Conservation (phyloP, 2,113 vertebrate genomes). For the Zootoca vivipara region DNA sequence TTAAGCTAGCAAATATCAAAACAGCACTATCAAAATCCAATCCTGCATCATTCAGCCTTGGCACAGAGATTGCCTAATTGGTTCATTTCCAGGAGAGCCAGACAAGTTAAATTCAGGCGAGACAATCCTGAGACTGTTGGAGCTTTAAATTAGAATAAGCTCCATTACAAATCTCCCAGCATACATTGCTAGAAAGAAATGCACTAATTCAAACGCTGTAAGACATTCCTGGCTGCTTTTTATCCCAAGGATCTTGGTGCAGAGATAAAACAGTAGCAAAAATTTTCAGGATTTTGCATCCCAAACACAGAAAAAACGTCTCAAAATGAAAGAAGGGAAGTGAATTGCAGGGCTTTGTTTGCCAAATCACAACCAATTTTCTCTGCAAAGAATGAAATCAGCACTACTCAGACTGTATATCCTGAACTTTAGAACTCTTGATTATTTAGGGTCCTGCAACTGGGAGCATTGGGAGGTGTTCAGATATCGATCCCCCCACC, state of each 20-base stretch:
- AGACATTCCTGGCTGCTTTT: constrained; percentile 20
- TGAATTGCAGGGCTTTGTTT: neutral
- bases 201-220: constrained; percentile 4
- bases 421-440: neutral
- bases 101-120: constrained; percentile 72
- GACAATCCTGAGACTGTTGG: constrained; percentile 64
- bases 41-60: constrained; percentile 62
- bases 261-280: constrained; percentile 21
- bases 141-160: constrained; percentile 63
- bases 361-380: neutral
- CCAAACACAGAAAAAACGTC: neutral
- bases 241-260: neutral
- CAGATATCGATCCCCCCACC: neutral
- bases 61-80: constrained; percentile 62
- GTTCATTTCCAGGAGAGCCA: constrained; percentile 68
- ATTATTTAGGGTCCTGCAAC: neutral
- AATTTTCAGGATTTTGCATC: constrained; percentile 7
- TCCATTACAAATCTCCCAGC: constrained; percentile 55
- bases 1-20: constrained; percentile 68
- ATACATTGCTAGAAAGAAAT: constrained; percentile 42
- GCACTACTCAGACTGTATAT: neutral
- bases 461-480: neutral
- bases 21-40: constrained; percentile 67
- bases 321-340: neutral
- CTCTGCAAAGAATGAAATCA: neutral